Conservation (phyloP, 2,888 invertebrate genomes). For the Cosmorhoe ocellata region DNA sequence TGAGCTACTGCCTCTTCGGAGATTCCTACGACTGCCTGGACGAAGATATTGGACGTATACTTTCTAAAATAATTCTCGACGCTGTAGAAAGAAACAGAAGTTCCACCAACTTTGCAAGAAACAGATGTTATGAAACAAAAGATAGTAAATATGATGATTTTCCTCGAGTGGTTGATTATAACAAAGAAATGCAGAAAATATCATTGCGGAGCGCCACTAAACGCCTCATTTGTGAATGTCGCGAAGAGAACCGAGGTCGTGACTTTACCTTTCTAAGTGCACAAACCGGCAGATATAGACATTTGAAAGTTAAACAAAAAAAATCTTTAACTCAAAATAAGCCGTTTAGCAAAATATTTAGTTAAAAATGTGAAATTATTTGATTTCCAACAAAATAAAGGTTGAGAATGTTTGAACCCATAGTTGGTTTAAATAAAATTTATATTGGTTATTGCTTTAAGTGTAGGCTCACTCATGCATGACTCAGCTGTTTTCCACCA, state of each 20-base stretch:
- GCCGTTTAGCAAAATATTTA: neutral
- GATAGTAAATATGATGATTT: neutral
- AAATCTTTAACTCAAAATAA: neutral
- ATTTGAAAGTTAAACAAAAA: neutral
- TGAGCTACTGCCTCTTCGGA: slow-evolving; percentile 41
- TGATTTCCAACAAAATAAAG: neutral
- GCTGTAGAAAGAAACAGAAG: neutral
- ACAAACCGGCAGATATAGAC: neutral
- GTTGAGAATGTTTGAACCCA: too few species aligned
- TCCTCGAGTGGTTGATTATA: too few species aligned
- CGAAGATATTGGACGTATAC: neutral
- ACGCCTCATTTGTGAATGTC: neutral
- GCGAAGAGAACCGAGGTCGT: neutral
- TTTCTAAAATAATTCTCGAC: slow-evolving; percentile 9
- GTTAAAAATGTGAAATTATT: too few species aligned
- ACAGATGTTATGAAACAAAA: too few species aligned
- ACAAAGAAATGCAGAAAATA: neutral
- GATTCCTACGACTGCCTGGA: slow-evolving; percentile 9
- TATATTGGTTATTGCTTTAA: too few species aligned
- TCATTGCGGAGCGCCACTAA: neutral
- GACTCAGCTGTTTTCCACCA: too few species aligned
- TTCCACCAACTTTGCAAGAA: too few species aligned
- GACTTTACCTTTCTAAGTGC: neutral
- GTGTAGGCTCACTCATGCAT: too few species aligned
- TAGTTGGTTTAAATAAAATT: too few species aligned